Evolutionary conservation across 30 jellyfish, hydroid and myxozoan species (phyloP).

Genomic region (Sanderia malayensis): DNA sequence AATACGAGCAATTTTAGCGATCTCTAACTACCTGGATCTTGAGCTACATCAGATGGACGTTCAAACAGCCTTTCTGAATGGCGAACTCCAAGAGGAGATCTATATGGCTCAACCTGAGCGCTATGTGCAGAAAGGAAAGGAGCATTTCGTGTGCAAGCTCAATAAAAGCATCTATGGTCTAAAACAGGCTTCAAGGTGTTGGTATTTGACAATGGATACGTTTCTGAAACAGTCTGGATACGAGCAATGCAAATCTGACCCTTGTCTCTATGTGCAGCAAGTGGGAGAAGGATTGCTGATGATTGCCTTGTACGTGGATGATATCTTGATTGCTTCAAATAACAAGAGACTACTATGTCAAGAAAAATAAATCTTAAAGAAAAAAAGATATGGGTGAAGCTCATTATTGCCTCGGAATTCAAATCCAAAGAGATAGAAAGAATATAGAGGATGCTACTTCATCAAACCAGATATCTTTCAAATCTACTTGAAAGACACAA

Average conservation of each 20-base stretch:
- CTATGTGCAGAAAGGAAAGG: conserved; percentile 13
- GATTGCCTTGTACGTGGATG: background rate
- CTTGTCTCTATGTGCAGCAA: conserved; percentile 19
- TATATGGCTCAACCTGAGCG: conserved; percentile 42
- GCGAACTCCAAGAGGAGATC: conserved; percentile 28
- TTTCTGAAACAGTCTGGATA: background rate
- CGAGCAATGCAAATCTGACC: conserved; percentile 34
- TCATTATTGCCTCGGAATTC: conserved; percentile 39
- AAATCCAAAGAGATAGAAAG: conserved; percentile 16
- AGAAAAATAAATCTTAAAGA: background rate
- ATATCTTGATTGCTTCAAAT: background rate
- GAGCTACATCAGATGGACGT: conserved; percentile 46
- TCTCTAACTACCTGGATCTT: conserved; percentile 15
- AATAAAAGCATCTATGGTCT: conserved; percentile 15
- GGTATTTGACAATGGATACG: conserved; percentile 5
- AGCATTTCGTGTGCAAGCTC: background rate
- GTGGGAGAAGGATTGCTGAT: background rate
- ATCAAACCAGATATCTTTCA: background rate
- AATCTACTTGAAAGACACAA: background rate
- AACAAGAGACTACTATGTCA: background rate
- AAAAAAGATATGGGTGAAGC: conserved; percentile 30
- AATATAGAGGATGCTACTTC: background rate
- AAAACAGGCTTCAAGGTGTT: conserved; percentile 43
- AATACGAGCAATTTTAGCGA: conserved; percentile 14
- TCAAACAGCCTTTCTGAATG: conserved; percentile 27